These are phyloP conservation scores for Heliocidaris tuberculata DNA, from an alignment of 35 echinoderm and acorn worm species.

Conservation along the genomic window DNA sequence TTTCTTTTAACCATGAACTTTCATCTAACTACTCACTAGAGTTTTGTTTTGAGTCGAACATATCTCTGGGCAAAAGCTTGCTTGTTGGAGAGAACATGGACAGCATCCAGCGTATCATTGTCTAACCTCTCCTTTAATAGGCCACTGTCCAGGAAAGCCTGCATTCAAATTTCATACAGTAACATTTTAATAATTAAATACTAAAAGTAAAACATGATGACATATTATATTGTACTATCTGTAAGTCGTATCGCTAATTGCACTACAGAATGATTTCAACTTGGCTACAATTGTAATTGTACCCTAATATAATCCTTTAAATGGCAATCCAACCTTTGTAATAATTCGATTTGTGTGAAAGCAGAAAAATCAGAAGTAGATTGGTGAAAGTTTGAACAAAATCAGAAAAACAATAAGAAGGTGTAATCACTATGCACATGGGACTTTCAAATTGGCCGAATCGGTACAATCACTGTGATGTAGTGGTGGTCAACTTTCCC, in stretches of 20 bases:
- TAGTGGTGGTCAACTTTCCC: too few species aligned
- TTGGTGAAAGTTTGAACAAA: too few species aligned
- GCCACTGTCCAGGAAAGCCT: slow-evolving; percentile 67
- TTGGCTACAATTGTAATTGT: too few species aligned
- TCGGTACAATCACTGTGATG: too few species aligned
- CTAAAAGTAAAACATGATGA: background rate
- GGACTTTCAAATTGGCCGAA: too few species aligned
- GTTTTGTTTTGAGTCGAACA: slow-evolving; percentile 94
- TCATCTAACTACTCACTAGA: slow-evolving; percentile 80
- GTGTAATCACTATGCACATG: too few species aligned
- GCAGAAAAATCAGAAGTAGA: too few species aligned
- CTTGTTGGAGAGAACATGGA: slow-evolving; percentile 69
- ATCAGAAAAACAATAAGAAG: too few species aligned
- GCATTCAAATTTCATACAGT: background rate
- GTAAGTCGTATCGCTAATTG: background rate
- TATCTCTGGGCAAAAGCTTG: slow-evolving; percentile 84
- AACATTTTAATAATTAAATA: background rate
- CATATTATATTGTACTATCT: too few species aligned
- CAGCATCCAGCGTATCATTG: slow-evolving; percentile 82
- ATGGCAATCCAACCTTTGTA: too few species aligned
- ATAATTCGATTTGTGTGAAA: too few species aligned
- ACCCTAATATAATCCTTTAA: too few species aligned
- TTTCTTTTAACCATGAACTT: background rate
- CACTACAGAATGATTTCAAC: background rate
- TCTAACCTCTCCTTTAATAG: slow-evolving; percentile 90